Base-by-base conservation (phyloP, 37 sponge, comb jelly and placozoan species). In the Amphimedon queenslandica region DNA sequence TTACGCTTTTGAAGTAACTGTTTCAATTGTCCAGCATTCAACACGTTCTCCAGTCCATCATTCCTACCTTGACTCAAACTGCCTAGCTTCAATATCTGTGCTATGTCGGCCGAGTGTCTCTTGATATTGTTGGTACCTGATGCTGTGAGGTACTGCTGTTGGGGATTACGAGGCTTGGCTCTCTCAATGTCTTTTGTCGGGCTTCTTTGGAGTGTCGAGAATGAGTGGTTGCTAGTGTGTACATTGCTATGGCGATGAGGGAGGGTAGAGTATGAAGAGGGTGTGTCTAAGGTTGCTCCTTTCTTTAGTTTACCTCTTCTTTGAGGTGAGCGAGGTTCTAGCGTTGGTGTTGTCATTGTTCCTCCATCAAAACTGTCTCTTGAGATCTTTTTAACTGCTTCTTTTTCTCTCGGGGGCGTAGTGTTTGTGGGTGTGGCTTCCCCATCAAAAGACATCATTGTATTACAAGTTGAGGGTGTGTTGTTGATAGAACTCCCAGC, bases 1-100 rank as follows among this genome's bases (percentile, higher is more conserved):
- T n/a, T n/a, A n/a, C n/a, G n/a, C n/a, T n/a, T n/a, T n/a, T n/a
- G n/a, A 47, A 47, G 53, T 47, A 8, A 13, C 53, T 47, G 53
- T 47, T 47, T 47, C 53, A 47, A 13, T 47, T 47, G 53, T 8
- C 13, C 53, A 47, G 53, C 53, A n/a, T 60, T 60, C 27, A 11
- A 25, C 23, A 60, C 61, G 28, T 60, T 60, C 5, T 11, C 61
- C 5, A 60, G 61, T 6, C 61, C 61, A 60, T 60, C 61, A 60
- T 60, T 11, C 61, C 21, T 60, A 6, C 61, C 61, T n/a, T 60
- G 61, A 25, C 24, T 25, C 13, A 47, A 13, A n/a, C 24, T 6
- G 5, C 5, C 27, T 5, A 60, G 61, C 5, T 25, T 11, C 21
- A 60, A n/a, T n/a, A 60, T 13, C 61, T 60, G 24, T n/a, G 23